A percentile compares a stretch with the other conserved stretches of the same genome.
Conservation (phyloP, 2,888 invertebrate species). For the Nephrotoma guestfalica region DNA sequence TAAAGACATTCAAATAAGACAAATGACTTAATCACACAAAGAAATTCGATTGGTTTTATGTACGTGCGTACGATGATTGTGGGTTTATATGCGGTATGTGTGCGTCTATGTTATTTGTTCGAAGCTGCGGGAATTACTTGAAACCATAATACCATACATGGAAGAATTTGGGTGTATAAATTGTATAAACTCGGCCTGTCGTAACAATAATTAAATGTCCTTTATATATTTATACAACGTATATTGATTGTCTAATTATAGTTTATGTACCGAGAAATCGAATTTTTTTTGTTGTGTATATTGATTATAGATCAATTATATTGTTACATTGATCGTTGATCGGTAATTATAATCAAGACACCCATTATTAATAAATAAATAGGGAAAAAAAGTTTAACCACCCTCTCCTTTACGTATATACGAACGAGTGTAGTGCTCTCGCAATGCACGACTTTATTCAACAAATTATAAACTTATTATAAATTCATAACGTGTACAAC, state of each 20-base stretch:
- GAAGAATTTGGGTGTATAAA: not conserved
- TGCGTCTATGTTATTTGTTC: not conserved
- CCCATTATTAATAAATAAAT: not conserved
- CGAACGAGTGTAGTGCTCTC: too few species aligned
- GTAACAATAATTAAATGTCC: not conserved
- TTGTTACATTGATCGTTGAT: not conserved
- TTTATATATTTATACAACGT: not conserved
- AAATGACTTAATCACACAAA: conserved; percentile 2
- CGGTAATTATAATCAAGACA: not conserved
- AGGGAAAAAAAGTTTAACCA: not conserved
- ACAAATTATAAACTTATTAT: not conserved
- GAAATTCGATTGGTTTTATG: not conserved
- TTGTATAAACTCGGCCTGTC: not conserved
- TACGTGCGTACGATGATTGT: not conserved
- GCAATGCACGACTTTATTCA: too few species aligned
- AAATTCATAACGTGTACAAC: not conserved
- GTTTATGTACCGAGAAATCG: not conserved
- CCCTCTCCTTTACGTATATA: not conserved
- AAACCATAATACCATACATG: not conserved
- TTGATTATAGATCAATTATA: not conserved
- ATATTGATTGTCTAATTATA: not conserved
- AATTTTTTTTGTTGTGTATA: not conserved
- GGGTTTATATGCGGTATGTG: not conserved
- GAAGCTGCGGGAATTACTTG: not conserved
- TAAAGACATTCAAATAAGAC: conserved; percentile 2